Base-by-base conservation (phyloP, 2,113 vertebrate species). In the Pogona vitticeps region DNA sequence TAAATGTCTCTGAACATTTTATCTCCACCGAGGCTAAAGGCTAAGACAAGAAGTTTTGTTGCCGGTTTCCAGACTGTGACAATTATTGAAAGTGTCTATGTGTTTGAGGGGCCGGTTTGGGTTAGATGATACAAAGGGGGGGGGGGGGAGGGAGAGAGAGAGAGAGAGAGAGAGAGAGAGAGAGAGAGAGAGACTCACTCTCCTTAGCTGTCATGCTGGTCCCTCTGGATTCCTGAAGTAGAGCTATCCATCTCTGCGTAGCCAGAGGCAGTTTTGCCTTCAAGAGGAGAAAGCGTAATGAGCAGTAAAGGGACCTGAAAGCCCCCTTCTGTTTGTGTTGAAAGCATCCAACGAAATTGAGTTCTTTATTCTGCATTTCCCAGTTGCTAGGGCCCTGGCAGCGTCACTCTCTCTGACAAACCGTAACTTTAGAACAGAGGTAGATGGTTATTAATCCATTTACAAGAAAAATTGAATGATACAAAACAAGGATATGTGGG, bases 51-150 rank as follows among this genome's bases (percentile, higher is more conserved):
- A 33, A 42, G 31, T 46, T 14, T 72, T 40, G 31, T 77, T 83
- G 38, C 31, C 28, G 17, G 28, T 33, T 91, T 28, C 21, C 63
- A 40, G 70, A 67, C 40, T 14, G 18, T 65, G 36, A 84, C 72
- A 76, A 0, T n/a, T 84, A 17, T 63, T 71, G 31, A 73, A 86
- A 86, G 70, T 46, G 40, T 28, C 18, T n/a, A 56, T 73, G 68
- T 65, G 40, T 86, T 81, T 26, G 78, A 58, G 76, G 26, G 68
- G 80, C 31, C 12, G 10, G 4, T 8, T 31, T 20, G 21, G 58
- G 68, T 42, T 86, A 82, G 83, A 46, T 52, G 82, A 93, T 89
- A 76, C 36, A 21, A 76, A 40, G 67, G 40, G 38, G 21, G 1
- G 0, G 46, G 67, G 40, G 38, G 21, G 1, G 0, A 10, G 46